Conservation (phyloP, 2,888 invertebrate species). For the Aporophyla nigra region DNA sequence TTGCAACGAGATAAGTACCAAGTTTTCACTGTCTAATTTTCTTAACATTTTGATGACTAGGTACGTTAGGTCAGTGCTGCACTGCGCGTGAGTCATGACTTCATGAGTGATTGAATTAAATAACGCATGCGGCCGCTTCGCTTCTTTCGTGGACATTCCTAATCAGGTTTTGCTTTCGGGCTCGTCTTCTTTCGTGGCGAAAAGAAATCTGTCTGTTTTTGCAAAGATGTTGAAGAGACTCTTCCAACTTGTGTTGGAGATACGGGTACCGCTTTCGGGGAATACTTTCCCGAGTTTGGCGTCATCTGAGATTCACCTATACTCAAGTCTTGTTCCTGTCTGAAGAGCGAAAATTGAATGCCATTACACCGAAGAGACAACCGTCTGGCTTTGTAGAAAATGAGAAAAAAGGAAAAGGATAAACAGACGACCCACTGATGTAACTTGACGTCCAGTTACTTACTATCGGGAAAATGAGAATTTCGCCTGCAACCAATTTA, state of each 20-base stretch:
- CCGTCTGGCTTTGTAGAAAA: too few species aligned
- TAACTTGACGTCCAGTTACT: neutral
- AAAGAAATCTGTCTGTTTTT: neutral
- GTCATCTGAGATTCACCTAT: neutral
- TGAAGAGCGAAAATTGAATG: neutral
- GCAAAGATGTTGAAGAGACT: neutral
- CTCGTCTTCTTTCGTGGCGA: neutral
- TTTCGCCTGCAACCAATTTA: neutral
- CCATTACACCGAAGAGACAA: neutral
- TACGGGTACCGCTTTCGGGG: neutral
- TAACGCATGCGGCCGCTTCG: neutral
- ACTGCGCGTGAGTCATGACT: neutral
- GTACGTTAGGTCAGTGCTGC: conserved; percentile 4
- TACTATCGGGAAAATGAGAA: neutral
- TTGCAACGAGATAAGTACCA: conserved; percentile 13
- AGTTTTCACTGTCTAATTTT: neutral
- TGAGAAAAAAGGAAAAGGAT: too few species aligned
- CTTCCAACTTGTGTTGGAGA: neutral
- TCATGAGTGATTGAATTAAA: neutral
- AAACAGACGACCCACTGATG: neutral
- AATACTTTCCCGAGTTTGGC: neutral
- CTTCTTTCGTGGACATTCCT: neutral
- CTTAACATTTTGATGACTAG: conserved; percentile 3
- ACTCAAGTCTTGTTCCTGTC: too few species aligned
- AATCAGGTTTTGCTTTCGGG: neutral